Percentiles rank a stretch among this genome's conserved stretches.
Evolutionary conservation across 2,113 vertebrate genomes (phyloP).

Genomic region (Nansenia antarctica): DNA sequence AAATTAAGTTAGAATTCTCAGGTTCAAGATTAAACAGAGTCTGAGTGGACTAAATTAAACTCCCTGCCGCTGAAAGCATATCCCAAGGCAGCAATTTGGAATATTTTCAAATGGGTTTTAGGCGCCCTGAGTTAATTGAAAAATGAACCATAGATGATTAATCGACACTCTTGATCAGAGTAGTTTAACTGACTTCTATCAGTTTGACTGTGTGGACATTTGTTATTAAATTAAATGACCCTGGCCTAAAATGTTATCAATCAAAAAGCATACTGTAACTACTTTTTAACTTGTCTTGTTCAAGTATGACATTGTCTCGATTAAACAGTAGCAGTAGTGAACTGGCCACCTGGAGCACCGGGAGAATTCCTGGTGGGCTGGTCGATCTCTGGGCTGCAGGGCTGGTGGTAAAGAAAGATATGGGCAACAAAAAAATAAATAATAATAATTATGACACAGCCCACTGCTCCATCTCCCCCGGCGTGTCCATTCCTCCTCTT

Average conservation of each 20-base stretch:
- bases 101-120: slow-evolving; percentile 53
- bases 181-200: slow-evolving; percentile 37
- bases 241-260: slow-evolving; percentile 28
- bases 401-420: too few relatives aligned
- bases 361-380: background rate
- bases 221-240: slow-evolving; percentile 23
- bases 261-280: slow-evolving; percentile 24
- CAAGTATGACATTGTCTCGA: background rate
- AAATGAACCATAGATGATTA: slow-evolving; percentile 60
- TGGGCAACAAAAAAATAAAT: too few relatives aligned
- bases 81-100: slow-evolving; percentile 56
- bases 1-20: slow-evolving; percentile 15
- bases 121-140: slow-evolving; percentile 49
- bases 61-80: slow-evolving; percentile 30
- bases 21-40: slow-evolving; percentile 54
- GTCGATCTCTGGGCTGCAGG: too few relatives aligned
- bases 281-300: background rate
- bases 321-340: background rate
- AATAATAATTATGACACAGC: background rate
- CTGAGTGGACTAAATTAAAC: slow-evolving; percentile 39
- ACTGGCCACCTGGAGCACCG: background rate
- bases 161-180: slow-evolving; percentile 48
- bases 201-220: slow-evolving; percentile 7
- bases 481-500: background rate
- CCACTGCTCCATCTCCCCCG: background rate